A percentile compares a stretch with the other conserved stretches of the same genome.
phyloP scores from a whole-genome alignment of 2,888 invertebrate species.

The Ptychoptera contaminata region DNA sequence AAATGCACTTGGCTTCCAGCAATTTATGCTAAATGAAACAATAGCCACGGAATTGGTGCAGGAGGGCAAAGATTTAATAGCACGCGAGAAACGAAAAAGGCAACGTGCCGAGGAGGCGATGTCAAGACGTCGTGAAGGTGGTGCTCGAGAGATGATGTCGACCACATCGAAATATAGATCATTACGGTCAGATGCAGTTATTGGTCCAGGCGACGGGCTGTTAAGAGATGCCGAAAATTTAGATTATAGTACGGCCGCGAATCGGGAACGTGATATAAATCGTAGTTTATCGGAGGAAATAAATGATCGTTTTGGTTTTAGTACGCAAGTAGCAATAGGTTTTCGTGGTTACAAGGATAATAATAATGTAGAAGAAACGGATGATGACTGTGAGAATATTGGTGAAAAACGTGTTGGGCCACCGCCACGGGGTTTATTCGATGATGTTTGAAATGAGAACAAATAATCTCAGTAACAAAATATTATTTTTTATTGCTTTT shows the following conservation, averaged over 20 bases:
- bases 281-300: constrained; percentile 37
- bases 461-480: background rate
- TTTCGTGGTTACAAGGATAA: constrained; percentile 23
- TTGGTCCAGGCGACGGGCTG: constrained; percentile 39
- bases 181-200: constrained; percentile 6
- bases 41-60: constrained; percentile 86
- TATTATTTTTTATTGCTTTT: too few relatives aligned
- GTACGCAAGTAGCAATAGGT: constrained; percentile 36
- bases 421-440: constrained; percentile 65
- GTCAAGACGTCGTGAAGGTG: constrained; percentile 38
- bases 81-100: constrained; percentile 69
- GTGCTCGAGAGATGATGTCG: background rate
- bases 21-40: constrained; percentile 89
- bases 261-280: constrained; percentile 27
- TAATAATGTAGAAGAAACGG: constrained; percentile 23
- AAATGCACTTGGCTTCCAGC: constrained; percentile 87
- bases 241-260: constrained; percentile 47
- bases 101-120: constrained; percentile 69
- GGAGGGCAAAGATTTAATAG: constrained; percentile 83
- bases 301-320: constrained; percentile 48
- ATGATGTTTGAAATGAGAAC: constrained; percentile 53
- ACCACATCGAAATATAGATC: constrained; percentile 9
- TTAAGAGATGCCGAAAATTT: constrained; percentile 57
- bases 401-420: constrained; percentile 38
- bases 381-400: constrained; percentile 18